Percentiles rank a stretch among this genome's conserved stretches.
Conservation (phyloP, 2,888 invertebrate species). For the Pelosia muscerda region DNA sequence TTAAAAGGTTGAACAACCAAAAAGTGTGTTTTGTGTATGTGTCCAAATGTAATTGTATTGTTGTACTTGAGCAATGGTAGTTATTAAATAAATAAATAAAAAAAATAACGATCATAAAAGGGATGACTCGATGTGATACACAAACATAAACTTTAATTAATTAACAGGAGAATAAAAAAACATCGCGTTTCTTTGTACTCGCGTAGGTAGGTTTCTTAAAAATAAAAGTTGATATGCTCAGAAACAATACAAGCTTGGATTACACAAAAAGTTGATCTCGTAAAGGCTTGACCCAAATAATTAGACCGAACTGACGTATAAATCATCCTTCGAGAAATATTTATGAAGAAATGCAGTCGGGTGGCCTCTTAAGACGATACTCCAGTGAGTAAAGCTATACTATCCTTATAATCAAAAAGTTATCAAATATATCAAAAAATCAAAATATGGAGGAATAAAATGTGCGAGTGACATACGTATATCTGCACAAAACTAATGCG, state of each 20-base stretch:
- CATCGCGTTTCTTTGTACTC: constrained; percentile 27
- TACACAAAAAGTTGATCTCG: constrained; percentile 68
- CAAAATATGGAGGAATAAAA: too few species aligned
- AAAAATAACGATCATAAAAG: too few species aligned
- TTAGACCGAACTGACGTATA: constrained; percentile 76
- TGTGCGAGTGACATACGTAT: too few species aligned
- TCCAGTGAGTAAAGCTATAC: constrained; percentile 41
- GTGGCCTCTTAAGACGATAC: constrained; percentile 60
- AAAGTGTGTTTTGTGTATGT: too few species aligned
- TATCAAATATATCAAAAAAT: too few species aligned
- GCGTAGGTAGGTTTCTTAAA: constrained; percentile 35
- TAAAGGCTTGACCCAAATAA: constrained; percentile 78
- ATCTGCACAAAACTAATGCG: too few species aligned
- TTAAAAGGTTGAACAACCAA: too few species aligned
- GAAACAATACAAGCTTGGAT: constrained; percentile 53
- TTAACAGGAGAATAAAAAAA: neutral
- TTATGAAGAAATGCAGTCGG: constrained; percentile 74
- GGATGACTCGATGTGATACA: neutral
- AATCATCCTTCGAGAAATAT: constrained; percentile 79
- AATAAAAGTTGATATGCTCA: constrained; percentile 40
- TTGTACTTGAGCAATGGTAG: too few species aligned
- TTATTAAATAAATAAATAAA: too few species aligned
- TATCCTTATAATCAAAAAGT: too few species aligned
- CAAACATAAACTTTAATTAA: constrained; percentile 2
- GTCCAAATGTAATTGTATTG: too few species aligned